These are phyloP conservation scores for Hypercompe scribonia DNA, from an alignment of 2,888 invertebrate genomes.

Conservation along the genomic window DNA sequence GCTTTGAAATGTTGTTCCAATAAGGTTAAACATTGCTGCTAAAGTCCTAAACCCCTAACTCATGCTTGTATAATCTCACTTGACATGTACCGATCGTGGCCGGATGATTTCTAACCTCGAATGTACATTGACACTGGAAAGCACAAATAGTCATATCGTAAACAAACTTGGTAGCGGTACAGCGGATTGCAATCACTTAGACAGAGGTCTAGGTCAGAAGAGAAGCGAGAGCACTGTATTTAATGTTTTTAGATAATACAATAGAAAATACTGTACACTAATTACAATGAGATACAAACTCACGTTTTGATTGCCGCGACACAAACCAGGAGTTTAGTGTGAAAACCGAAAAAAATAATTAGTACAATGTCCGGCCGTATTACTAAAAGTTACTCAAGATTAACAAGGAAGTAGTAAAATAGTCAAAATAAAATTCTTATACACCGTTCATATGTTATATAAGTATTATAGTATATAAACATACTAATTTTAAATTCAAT, in stretches of 20 bases:
- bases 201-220: constrained; percentile 30
- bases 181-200: constrained; percentile 58
- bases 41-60: constrained; percentile 11
- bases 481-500: too few relatives aligned
- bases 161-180: constrained; percentile 61
- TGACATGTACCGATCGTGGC: constrained; percentile 39
- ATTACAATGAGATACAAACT: too few relatives aligned
- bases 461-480: too few relatives aligned
- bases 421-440: too few relatives aligned
- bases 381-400: too few relatives aligned
- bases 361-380: too few relatives aligned
- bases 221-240: constrained; percentile 16
- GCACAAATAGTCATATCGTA: constrained; percentile 61
- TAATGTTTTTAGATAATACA: not conserved
- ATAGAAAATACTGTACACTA: not conserved
- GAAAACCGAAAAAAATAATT: too few relatives aligned
- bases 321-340: too few relatives aligned
- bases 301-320: too few relatives aligned
- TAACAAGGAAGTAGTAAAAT: too few relatives aligned
- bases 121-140: constrained; percentile 48
- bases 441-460: too few relatives aligned
- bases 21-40: not conserved
- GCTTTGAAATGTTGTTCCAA: not conserved
- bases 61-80: constrained; percentile 23
- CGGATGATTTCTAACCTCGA: constrained; percentile 46